phyloP scores from a whole-genome alignment of 2,797 vertebrate species.

The Botia almorhae region DNA sequence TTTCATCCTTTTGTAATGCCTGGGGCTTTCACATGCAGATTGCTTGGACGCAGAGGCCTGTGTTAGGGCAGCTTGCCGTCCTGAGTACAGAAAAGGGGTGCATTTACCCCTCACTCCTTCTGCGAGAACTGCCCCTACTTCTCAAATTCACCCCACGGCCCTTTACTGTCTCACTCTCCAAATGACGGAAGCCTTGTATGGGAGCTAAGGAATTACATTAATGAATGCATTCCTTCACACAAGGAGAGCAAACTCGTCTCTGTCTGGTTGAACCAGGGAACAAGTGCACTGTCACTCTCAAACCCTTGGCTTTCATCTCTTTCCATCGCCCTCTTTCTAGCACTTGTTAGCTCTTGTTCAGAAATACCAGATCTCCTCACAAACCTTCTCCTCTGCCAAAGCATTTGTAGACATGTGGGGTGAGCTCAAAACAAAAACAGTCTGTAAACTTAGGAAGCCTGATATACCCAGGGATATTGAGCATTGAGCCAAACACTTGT shows the following conservation, averaged over 20 bases:
- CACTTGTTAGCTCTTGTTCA: slow-evolving; percentile 27
- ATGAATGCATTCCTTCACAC: slow-evolving; percentile 88
- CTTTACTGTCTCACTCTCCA: slow-evolving; percentile 57
- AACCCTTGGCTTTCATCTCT: slow-evolving; percentile 23
- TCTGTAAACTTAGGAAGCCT: background rate
- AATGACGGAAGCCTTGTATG: slow-evolving; percentile 78
- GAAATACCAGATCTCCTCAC: slow-evolving; percentile 26
- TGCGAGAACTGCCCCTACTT: slow-evolving; percentile 38
- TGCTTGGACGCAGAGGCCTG: slow-evolving; percentile 69
- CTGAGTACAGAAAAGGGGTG: slow-evolving; percentile 69
- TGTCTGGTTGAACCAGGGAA: slow-evolving; percentile 43
- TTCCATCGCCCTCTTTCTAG: slow-evolving; percentile 17
- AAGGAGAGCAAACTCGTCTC: slow-evolving; percentile 55
- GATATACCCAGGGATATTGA: too few relatives aligned
- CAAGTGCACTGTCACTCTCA: slow-evolving; percentile 47
- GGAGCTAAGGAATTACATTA: slow-evolving; percentile 80
- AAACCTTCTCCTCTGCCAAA: slow-evolving; percentile 11
- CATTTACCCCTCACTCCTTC: slow-evolving; percentile 78
- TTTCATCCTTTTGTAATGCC: slow-evolving; percentile 82
- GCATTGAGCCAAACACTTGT: too few relatives aligned
- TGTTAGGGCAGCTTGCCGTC: slow-evolving; percentile 68
- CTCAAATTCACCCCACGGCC: slow-evolving; percentile 20
- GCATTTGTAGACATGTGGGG: slow-evolving; percentile 39
- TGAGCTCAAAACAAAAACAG: slow-evolving; percentile 56
- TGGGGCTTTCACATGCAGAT: slow-evolving; percentile 87